Conservation (phyloP, 2,797 vertebrate genomes). For the Malacoctenus gilli region DNA sequence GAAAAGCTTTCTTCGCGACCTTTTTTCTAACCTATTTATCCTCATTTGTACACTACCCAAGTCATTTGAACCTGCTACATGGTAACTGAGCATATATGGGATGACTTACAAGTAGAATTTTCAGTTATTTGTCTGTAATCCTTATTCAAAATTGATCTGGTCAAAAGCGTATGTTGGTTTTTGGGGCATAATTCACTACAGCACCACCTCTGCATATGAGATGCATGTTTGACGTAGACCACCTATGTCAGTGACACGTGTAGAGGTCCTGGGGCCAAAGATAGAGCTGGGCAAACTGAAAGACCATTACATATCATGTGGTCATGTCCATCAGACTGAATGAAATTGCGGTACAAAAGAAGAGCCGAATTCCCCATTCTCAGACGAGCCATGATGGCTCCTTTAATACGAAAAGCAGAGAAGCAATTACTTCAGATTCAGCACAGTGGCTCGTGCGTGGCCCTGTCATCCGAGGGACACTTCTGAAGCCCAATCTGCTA, state of each 20-base stretch:
- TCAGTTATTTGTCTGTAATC: too few species aligned
- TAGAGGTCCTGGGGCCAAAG: conserved; percentile 18
- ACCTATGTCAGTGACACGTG: conserved; percentile 5
- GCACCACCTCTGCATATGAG: background rate
- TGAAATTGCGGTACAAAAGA: conserved; percentile 58
- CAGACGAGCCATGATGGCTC: conserved; percentile 55
- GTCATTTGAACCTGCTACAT: too few species aligned
- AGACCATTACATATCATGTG: conserved; percentile 46
- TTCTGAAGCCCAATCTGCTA: conserved; percentile 14
- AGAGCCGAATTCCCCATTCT: conserved; percentile 54
- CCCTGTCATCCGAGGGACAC: conserved; percentile 31
- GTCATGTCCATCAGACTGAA: conserved; percentile 40
- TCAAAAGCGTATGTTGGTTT: too few species aligned
- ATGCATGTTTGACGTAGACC: background rate
- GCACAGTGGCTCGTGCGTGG: conserved; percentile 31
- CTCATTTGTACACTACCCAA: too few species aligned
- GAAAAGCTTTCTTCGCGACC: too few species aligned
- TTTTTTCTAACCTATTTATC: too few species aligned
- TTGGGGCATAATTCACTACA: too few species aligned
- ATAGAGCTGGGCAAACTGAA: conserved; percentile 27
- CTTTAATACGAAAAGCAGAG: conserved; percentile 53
- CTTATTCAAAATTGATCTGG: too few species aligned
- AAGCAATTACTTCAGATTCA: conserved; percentile 63
- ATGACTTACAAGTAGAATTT: too few species aligned
- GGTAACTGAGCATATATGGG: too few species aligned